Conservation (phyloP, 2,888 invertebrate species). For the Ophion ellenae region DNA sequence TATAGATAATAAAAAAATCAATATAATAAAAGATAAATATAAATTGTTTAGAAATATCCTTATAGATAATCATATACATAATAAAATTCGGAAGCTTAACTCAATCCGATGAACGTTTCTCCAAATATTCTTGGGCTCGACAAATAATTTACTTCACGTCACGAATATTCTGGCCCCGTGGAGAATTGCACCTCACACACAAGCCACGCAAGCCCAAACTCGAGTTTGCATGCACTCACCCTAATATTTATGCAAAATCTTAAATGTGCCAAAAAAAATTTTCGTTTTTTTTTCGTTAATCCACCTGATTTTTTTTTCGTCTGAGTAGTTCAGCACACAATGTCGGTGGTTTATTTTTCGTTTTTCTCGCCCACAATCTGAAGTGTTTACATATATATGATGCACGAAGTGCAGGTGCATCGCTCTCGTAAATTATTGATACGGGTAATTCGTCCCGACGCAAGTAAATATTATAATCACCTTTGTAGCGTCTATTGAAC, state of each 20-base stretch:
- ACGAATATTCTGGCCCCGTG: too few relatives aligned
- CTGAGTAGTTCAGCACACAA: background rate
- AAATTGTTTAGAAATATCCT: too few relatives aligned
- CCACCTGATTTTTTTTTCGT: background rate
- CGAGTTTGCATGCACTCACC: too few relatives aligned
- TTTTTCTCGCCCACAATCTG: slow-evolving; percentile 23
- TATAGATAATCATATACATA: too few relatives aligned
- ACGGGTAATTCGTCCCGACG: slow-evolving; percentile 54
- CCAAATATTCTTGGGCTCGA: too few relatives aligned
- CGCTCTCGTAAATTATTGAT: slow-evolving; percentile 57
- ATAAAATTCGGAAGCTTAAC: too few relatives aligned
- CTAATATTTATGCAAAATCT: background rate
- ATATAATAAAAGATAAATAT: too few relatives aligned
- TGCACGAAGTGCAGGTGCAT: slow-evolving; percentile 52
- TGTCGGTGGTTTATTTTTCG: slow-evolving; percentile 2
- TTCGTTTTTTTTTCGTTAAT: background rate
- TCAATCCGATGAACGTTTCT: too few relatives aligned
- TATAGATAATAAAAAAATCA: too few relatives aligned
- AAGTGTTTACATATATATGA: slow-evolving; percentile 23
- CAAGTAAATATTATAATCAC: slow-evolving; percentile 64
- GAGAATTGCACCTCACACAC: too few relatives aligned
- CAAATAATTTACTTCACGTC: too few relatives aligned
- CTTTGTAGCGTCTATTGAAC: slow-evolving; percentile 63
- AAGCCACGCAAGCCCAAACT: too few relatives aligned
- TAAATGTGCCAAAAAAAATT: background rate